Evolutionary conservation across 2,888 invertebrate genomes (phyloP), one percentile per base, ranked within the genome.

Genomic region (Aproaerema taeniolella): DNA sequence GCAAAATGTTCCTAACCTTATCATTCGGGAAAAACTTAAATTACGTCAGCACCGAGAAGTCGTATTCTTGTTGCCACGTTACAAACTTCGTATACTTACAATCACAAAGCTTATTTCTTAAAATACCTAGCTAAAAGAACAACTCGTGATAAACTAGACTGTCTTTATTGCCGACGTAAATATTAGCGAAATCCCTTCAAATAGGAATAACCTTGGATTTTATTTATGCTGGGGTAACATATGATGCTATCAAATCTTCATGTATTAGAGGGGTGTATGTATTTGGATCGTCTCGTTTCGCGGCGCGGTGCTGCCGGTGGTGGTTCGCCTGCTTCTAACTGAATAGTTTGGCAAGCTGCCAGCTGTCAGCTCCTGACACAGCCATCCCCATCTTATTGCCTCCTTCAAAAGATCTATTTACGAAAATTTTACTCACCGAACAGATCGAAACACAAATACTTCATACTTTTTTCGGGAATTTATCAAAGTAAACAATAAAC

Each of bases 291-390:
- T 48, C 53, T 48, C 26, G 46, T 46, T 40, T 35, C 37, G 29
- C 45, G 43, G 46, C 38, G 39, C 52, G 43, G 43, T 46, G 48
- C 53, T 55, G 48, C 48, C 57, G 53, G 49, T 54, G 47, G 59
- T 63, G n/a, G n/a, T n/a, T n/a, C n/a, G 57, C 58, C 65, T 59
- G 60, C 65, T 62, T 65, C 61, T 70, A 59, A 59, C 61, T 61
- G 64, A 64, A 67, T 64, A 59, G 55, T 59, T 70, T 78, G 80
- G 80, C 72, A 41, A 16, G 34, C 14, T 16, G 78, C 81, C 82
- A 81, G 50, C 50, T 14, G 15, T 1, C 60, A 60, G 60, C 32
- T 43, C 60, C 60, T 61, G 60, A 64, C 52, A 56, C 50, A 58
- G 54, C 53, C 59, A 60, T 61, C 64, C 58, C 56, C 61, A 60